These are phyloP conservation scores for Burhinus oedicnemus DNA, from an alignment of 2,113 vertebrate species.

Conservation along the genomic window DNA sequence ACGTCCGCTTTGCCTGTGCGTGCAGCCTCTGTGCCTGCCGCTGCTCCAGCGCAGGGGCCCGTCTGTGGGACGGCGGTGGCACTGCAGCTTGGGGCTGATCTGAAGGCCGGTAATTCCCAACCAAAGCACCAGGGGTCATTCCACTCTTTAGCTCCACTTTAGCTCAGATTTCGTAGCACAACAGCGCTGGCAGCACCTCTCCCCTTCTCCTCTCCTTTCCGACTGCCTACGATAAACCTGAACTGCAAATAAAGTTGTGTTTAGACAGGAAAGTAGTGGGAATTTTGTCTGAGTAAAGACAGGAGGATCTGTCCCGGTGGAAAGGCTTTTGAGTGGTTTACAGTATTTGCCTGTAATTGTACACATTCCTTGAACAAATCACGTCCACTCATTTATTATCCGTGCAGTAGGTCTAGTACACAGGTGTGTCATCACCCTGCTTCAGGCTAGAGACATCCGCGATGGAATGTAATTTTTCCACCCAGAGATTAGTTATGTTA, in stretches of 20 bases:
- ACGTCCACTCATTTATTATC: not conserved
- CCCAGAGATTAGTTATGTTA: not conserved
- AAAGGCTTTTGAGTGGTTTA: slow-evolving; percentile 53
- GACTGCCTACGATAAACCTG: not conserved
- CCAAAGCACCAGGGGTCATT: slow-evolving; percentile 71
- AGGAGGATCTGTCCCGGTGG: slow-evolving; percentile 33
- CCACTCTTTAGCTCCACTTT: slow-evolving; percentile 3
- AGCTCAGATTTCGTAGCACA: not conserved
- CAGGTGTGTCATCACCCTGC: slow-evolving; percentile 16
- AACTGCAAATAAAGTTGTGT: not conserved
- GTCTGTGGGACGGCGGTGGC: not conserved
- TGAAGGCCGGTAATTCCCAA: not conserved
- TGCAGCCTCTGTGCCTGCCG: not conserved
- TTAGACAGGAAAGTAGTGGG: slow-evolving; percentile 9
- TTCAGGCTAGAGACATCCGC: not conserved
- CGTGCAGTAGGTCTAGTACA: not conserved
- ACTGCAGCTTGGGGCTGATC: accelerated
- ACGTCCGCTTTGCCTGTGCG: accelerated
- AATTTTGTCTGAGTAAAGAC: slow-evolving; percentile 51
- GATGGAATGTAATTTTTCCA: not conserved
- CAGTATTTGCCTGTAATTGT: slow-evolving; percentile 26
- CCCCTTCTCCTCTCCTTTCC: not conserved
- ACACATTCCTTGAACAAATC: slow-evolving; percentile 27
- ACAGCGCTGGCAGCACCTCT: not conserved
- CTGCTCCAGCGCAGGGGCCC: accelerated